Evolutionary conservation across 2,113 vertebrate species (phyloP), one percentile per base, ranked within the genome.

Genomic region (Cololabis saira): DNA sequence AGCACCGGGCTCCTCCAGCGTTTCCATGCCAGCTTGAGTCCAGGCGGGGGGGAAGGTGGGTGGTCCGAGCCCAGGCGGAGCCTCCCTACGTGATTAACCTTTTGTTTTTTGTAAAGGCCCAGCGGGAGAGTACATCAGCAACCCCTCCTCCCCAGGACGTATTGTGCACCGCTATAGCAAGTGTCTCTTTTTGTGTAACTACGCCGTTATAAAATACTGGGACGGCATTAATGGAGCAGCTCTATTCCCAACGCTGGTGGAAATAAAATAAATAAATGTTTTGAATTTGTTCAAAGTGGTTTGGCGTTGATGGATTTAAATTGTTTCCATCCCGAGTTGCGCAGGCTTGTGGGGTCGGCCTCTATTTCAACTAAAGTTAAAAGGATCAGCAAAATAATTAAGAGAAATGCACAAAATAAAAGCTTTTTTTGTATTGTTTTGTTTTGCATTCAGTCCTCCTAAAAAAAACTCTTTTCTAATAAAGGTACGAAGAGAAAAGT

Each of bases 51-150:
- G 45, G 76, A 49, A 48, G 44, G 67, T 83, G 85, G 85, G 83
- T 85, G 82, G 82, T 72, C 82, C 60, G 74, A 68, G 72, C 60
- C 43, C 24, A 53, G 71, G 74, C 58, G 16, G 63, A 63, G 80
- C 67, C 67, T 67, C 61, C 67, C 69, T 30, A 74, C 52, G 76
- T 45, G 73, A 78, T 80, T 78, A 82, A 82, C 76, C 82, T 76
- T 82, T 87, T 87, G 76, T 80, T 47, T 47, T 10, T 10, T 3
- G 67, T 76, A 67, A 85, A 87, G 51, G 61, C 71, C 41, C 76
- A 61, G 71, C 62, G 19, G 85, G 74, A 77, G 72, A 79, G 82
- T 59, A 27, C 56, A 85, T 79, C 5, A 72, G 58, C 21, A 12
- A 48, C 22, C 13, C 21, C 70, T 66, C 63, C 74, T 54, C 53